Evolutionary conservation across 1,140 invertebrate species (phyloP).

Genomic region (Euwallacea similis): DNA sequence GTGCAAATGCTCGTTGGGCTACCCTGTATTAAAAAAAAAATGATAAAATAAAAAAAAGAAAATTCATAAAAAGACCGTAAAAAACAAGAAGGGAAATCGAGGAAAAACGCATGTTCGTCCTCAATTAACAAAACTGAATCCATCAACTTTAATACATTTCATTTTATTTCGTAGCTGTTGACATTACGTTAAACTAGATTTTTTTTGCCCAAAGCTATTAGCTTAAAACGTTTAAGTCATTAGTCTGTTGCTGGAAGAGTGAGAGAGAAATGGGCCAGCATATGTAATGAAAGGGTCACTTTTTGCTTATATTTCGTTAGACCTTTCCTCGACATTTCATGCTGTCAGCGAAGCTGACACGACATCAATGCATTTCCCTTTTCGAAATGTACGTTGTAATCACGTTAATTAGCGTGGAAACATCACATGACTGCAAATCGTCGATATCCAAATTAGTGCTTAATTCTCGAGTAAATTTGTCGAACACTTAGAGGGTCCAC

Average conservation of each 20-base stretch:
- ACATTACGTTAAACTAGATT: conserved; percentile 33
- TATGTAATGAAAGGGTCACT: conserved; percentile 18
- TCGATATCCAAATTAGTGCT: neutral
- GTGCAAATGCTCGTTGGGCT: too few species aligned
- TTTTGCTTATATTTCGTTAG: conserved; percentile 3
- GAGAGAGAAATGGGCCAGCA: neutral
- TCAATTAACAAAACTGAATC: conserved; percentile 14
- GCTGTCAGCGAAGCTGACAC: neutral
- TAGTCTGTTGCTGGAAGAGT: conserved; percentile 13
- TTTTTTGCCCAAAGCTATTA: conserved; percentile 25
- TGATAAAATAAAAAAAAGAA: too few species aligned
- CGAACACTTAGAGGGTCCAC: neutral
- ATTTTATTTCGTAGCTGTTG: conserved; percentile 30
- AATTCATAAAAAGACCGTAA: neutral
- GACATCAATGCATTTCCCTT: too few species aligned
- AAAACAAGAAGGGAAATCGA: neutral
- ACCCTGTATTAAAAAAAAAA: too few species aligned
- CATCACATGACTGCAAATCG: neutral
- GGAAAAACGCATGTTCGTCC: neutral
- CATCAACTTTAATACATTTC: conserved; percentile 30
- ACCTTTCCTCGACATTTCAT: neutral
- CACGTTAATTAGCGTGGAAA: too few species aligned
- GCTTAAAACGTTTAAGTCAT: conserved; percentile 31
- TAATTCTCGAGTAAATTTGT: neutral
- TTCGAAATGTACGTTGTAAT: too few species aligned